phyloP scores from a whole-genome alignment of 35 echinoderm and acorn worm genomes.

The Heliocidaris tuberculata region DNA sequence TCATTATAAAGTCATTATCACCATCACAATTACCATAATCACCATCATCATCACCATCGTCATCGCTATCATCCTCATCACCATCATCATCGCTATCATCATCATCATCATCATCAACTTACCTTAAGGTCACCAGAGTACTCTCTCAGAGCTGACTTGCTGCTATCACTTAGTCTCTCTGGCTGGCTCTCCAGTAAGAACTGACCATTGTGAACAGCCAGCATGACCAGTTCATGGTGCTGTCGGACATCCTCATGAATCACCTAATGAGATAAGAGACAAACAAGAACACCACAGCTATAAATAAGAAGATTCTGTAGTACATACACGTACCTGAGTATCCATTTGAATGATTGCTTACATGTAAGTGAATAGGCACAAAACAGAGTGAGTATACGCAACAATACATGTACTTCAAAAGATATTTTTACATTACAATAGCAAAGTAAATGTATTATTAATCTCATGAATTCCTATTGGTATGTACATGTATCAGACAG shows the following conservation, averaged over 20 bases:
- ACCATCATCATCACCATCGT: not conserved
- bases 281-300: not conserved
- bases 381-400: too few species aligned
- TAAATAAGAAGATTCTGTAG: not conserved
- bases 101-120: slow-evolving; percentile 22
- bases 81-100: not conserved
- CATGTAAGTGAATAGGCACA: too few species aligned
- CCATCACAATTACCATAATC: not conserved
- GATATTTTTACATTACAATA: too few species aligned
- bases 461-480: too few species aligned
- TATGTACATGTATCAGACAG: too few species aligned
- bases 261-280: slow-evolving; percentile 38
- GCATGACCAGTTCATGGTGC: slow-evolving; percentile 89
- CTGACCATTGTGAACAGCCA: slow-evolving; percentile 92
- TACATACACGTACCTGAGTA: too few species aligned
- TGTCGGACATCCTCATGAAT: slow-evolving; percentile 75
- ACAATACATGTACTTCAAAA: too few species aligned
- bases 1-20: not conserved
- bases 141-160: slow-evolving; percentile 65
- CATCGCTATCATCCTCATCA: not conserved
- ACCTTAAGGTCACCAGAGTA: slow-evolving; percentile 90
- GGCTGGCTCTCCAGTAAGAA: slow-evolving; percentile 87
- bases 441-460: too few species aligned
- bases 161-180: slow-evolving; percentile 84
- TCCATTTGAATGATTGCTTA: too few species aligned